Conservation (phyloP, 37 sponge, comb jelly and placozoan species). For the Mnemiopsis leidyi region DNA sequence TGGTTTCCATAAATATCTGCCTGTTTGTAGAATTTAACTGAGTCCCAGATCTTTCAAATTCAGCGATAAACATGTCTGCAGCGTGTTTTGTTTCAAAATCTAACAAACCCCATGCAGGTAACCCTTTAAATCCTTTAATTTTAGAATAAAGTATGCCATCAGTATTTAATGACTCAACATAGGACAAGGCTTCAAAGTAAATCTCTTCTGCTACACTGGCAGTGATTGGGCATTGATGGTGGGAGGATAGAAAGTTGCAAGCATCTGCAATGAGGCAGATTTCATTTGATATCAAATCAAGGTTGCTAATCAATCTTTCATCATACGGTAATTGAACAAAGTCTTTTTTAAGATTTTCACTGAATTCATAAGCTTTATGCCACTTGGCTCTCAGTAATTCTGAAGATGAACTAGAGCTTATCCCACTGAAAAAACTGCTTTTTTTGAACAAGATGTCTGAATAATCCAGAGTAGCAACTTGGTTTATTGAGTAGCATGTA, state of each 20-base stretch:
- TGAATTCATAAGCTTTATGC: too few species aligned
- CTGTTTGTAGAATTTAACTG: not conserved
- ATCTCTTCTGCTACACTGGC: not conserved
- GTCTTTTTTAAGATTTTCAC: too few species aligned
- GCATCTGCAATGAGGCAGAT: not conserved
- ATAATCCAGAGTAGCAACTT: too few species aligned
- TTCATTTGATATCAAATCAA: slow-evolving; percentile 25
- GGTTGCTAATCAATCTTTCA: not conserved
- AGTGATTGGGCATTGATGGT: too few species aligned
- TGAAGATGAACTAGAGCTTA: too few species aligned
- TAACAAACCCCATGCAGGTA: not conserved
- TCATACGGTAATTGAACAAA: too few species aligned
- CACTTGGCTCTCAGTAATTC: too few species aligned
- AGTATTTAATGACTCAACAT: not conserved
- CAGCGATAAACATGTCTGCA: not conserved
- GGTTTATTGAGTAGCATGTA: too few species aligned
- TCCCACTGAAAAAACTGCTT: too few species aligned
- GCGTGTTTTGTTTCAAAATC: not conserved
- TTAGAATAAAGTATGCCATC: not conserved
- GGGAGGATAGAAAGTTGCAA: not conserved
- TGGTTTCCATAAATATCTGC: not conserved
- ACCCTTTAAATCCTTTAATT: not conserved
- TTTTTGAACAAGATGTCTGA: too few species aligned
- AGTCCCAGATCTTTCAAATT: not conserved
- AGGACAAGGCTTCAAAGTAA: not conserved